These are phyloP conservation scores for Tachysurus vachellii DNA, from an alignment of 2,113 vertebrate genomes.

Conservation along the genomic window DNA sequence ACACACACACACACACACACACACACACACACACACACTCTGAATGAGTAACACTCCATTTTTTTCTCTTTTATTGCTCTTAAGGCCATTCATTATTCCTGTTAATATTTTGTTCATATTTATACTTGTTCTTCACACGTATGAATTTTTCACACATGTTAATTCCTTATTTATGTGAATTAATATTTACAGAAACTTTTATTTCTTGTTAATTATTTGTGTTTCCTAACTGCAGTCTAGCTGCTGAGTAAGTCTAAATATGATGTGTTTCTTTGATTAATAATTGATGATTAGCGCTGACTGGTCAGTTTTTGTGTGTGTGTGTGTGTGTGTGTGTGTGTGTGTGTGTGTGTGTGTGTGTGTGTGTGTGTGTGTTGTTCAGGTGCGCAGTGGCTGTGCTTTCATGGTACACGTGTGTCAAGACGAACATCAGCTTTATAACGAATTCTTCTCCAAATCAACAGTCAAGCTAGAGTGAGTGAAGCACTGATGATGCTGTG, in stretches of 20 bases:
- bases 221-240: neutral
- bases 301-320: too few relatives aligned
- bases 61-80: neutral
- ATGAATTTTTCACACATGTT: neutral
- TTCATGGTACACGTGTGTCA: constrained; percentile 99
- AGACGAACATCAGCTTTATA: constrained; percentile 95
- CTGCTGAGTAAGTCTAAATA: neutral
- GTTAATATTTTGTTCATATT: neutral
- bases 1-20: neutral
- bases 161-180: neutral
- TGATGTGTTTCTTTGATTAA: neutral
- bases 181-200: neutral
- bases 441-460: constrained; percentile 94
- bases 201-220: neutral
- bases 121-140: neutral
- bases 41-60: neutral
- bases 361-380: constrained; percentile 21
- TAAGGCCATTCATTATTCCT: neutral
- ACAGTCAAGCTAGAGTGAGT: constrained; percentile 92
- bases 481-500: neutral
- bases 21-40: neutral
- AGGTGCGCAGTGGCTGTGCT: constrained; percentile 97
- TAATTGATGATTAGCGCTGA: neutral
- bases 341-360: neutral
- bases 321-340: too few relatives aligned